Conservation (phyloP, 2,113 vertebrate genomes). For the Butorides virescens region DNA sequence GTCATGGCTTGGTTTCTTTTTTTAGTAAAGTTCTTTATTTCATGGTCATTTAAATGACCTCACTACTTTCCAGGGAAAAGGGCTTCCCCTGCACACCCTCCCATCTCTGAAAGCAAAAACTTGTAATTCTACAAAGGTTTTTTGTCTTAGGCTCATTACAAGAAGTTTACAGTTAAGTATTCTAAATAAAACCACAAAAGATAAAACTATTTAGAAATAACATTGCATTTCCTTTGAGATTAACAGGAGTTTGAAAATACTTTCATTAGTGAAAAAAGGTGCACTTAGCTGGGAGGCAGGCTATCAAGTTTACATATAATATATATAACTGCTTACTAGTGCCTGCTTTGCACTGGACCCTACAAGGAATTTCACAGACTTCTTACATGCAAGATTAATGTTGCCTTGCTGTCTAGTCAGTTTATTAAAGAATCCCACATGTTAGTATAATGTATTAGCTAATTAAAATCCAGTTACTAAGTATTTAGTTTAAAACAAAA, state of each 20-base stretch:
- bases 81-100: not conserved
- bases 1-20: not conserved
- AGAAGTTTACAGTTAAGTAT: not conserved
- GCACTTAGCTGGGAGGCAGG: not conserved
- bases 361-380: not conserved
- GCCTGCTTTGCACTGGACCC: not conserved
- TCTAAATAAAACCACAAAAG: not conserved
- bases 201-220: not conserved
- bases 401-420: not conserved
- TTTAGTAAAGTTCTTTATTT: not conserved
- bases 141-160: not conserved
- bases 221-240: not conserved
- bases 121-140: not conserved
- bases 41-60: not conserved
- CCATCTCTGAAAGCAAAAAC: not conserved
- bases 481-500: not conserved
- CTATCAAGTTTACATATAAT: not conserved
- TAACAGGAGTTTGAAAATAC: not conserved
- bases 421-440: not conserved
- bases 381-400: not conserved
- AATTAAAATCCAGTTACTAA: constrained; percentile 16
- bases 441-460: not conserved
- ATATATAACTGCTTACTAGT: not conserved
- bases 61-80: not conserved
- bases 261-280: not conserved